Base-by-base conservation (phyloP, 1,140 invertebrate species). In the Pachyrhynchus sulphureomaculatus region DNA sequence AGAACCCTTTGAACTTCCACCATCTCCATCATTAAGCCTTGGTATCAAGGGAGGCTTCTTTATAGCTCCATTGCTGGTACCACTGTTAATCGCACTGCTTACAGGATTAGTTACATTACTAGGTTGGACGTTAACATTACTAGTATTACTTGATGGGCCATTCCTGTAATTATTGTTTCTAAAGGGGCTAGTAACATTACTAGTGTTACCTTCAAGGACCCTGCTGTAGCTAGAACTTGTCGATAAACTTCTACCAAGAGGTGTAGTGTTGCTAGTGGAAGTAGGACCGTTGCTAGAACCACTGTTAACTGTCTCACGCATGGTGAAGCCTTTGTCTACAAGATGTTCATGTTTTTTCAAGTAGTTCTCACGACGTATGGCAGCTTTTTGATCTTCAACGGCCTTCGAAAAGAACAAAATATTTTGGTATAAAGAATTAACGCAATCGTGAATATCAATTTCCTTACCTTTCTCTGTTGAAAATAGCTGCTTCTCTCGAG, bases 401-500 rank as follows among this genome's bases (percentile, higher is more conserved):
- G 47, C 44, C 58, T 60, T 21, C 4, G 12, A 5, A 48, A 26
- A 20, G 2, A 3, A 12, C 21, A 52, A 26, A 26, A n/a, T 42
- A 20, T 42, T 5, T 8, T 23, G 5, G 20, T 42, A n/a, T 42
- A 10, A 18, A 42, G 5, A 42, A 42, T 20, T 18, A 8, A 42
- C 20, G 9, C 9, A 42, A n/a, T n/a, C n/a, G n/a, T n/a, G n/a
- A n/a, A 42, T 18, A 42, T 12, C 8, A 17, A 17, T 17, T 49
- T 33, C n/a, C 21, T 21, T n/a, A 56, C 60, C 60, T 71, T 72
- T 36, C 65, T 55, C 24, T 65, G 41, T 39, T 66, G 62, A 37
- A 61, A 72, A 44, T 73, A 72, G 2, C n/a, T n/a, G 26, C 64
- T 70, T 9, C 68, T 64, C 37, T 73, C 71, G 12, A 73, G n/a